Percentiles rank a stretch among this genome's conserved stretches.
phyloP scores from a whole-genome alignment of 2,113 vertebrate genomes.

The Atrichornis clamosus region DNA sequence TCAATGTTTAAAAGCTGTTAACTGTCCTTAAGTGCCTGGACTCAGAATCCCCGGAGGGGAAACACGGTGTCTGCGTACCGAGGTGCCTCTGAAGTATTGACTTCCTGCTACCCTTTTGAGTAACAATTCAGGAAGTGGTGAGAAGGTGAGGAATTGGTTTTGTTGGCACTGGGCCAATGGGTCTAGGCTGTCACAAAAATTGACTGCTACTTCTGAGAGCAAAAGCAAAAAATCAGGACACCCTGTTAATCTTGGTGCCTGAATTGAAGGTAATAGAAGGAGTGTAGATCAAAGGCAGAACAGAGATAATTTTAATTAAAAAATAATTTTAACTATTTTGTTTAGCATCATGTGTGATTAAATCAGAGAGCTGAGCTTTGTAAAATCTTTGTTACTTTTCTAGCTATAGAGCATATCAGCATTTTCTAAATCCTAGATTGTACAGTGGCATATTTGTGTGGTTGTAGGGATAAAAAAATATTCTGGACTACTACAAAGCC shows the following conservation, averaged over 20 bases:
- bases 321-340: background rate
- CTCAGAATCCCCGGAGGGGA: background rate
- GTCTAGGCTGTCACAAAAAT: background rate
- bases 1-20: background rate
- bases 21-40: background rate
- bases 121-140: background rate
- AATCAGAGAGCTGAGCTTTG: background rate
- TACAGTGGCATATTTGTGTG: background rate
- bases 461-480: background rate
- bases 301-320: background rate
- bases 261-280: background rate
- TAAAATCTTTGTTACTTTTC: background rate
- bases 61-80: background rate
- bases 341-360: background rate
- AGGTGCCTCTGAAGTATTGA: background rate
- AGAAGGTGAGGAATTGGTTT: background rate
- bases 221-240: background rate
- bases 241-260: background rate
- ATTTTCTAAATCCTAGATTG: background rate
- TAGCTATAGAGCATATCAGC: background rate
- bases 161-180: background rate
- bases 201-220: background rate
- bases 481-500: background rate
- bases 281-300: background rate
- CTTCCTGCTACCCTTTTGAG: background rate